Percentiles rank a stretch among this genome's conserved stretches.
These are phyloP conservation scores for Incurvaria masculella DNA, from an alignment of 2,888 invertebrate genomes.

Conservation along the genomic window DNA sequence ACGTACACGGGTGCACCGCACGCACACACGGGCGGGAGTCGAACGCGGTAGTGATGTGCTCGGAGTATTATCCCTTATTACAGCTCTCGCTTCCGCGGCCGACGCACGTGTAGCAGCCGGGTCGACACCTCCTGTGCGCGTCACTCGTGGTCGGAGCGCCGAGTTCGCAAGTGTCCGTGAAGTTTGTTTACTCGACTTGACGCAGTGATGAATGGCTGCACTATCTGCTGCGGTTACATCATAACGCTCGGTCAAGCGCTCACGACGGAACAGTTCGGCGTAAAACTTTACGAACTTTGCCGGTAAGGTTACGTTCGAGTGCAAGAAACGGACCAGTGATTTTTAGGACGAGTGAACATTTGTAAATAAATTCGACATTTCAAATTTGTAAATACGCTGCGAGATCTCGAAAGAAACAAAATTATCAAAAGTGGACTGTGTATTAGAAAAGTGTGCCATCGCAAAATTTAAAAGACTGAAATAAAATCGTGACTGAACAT, in stretches of 20 bases:
- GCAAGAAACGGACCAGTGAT: neutral
- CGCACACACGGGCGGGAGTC: constrained; percentile 29
- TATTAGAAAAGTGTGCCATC: neutral
- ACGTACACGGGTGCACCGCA: constrained; percentile 46
- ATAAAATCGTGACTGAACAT: too few species aligned
- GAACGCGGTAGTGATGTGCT: constrained; percentile 52
- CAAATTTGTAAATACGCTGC: too few species aligned
- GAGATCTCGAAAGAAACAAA: too few species aligned
- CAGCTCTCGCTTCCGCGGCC: constrained; percentile 46
- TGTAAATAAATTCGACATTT: neutral
- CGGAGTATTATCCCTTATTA: constrained; percentile 51
- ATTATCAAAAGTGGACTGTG: too few species aligned
- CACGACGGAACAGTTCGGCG: neutral
- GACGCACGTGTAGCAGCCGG: constrained; percentile 40
- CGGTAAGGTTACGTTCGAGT: neutral
- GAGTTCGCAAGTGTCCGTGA: neutral
- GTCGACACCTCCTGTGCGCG: neutral
- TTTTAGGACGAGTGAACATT: neutral
- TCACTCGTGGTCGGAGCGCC: neutral
- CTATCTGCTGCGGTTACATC: neutral
- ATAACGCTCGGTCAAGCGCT: neutral
- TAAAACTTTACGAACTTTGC: neutral
- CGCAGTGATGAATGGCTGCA: neutral
- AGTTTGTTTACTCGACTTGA: neutral
- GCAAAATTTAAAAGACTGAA: neutral